phyloP scores from a whole-genome alignment of 1,140 invertebrate species.

The Ruditapes philippinarum region DNA sequence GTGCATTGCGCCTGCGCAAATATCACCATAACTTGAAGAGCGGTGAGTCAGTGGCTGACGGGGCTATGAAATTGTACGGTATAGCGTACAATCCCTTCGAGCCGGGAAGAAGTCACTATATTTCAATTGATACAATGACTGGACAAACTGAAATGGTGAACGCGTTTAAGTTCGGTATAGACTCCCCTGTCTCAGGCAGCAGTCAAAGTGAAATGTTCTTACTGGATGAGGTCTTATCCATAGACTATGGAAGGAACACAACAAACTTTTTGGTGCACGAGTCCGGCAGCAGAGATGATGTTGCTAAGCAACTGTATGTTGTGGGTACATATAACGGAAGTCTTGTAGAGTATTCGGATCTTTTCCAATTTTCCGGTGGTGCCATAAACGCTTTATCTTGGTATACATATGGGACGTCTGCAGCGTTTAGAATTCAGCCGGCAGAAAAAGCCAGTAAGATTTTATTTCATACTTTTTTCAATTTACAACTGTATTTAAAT shows the following conservation, averaged over 20 bases:
- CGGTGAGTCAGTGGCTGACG: background rate
- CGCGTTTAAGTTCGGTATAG: conserved; percentile 56
- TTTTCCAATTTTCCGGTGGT: conserved; percentile 39
- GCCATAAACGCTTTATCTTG: conserved; percentile 55
- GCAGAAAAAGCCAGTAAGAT: background rate
- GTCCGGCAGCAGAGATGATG: conserved; percentile 1
- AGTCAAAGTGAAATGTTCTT: conserved; percentile 9
- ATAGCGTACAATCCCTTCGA: conserved; percentile 62
- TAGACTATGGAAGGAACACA: conserved; percentile 45
- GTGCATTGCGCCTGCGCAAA: conserved; percentile 33
- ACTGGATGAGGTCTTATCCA: conserved; percentile 40
- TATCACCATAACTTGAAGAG: background rate
- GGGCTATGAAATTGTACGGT: conserved; percentile 43
- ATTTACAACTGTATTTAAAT: too few species aligned
- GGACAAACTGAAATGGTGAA: conserved; percentile 36
- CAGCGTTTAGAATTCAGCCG: conserved; percentile 37
- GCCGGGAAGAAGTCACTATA: conserved; percentile 52
- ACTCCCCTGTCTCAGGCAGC: background rate
- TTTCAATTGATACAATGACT: conserved; percentile 40
- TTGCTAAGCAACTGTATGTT: background rate
- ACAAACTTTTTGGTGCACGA: conserved; percentile 34
- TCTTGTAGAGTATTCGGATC: conserved; percentile 14
- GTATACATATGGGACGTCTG: conserved; percentile 35
- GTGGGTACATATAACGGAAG: conserved; percentile 48
- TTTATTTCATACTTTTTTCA: too few species aligned